phyloP scores from a whole-genome alignment of 1,140 invertebrate species.

The Portunus trituberculatus region DNA sequence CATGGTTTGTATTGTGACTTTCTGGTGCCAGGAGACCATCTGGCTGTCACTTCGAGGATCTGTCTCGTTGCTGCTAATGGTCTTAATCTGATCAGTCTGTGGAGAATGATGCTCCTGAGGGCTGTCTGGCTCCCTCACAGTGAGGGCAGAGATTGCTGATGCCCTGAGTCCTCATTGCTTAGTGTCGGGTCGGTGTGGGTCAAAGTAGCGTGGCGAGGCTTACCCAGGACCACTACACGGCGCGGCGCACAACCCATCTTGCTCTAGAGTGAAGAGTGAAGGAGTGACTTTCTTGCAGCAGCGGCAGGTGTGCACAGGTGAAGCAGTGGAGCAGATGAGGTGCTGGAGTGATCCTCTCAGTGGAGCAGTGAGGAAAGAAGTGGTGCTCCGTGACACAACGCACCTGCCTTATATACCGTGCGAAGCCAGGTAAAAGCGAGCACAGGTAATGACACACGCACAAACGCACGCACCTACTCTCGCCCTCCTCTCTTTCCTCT shows the following conservation, averaged over 20 bases:
- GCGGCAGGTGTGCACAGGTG: not conserved
- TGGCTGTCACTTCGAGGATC: too few relatives aligned
- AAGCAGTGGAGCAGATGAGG: not conserved
- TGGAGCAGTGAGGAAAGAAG: not conserved
- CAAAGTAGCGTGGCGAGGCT: not conserved
- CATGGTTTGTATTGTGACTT: too few relatives aligned
- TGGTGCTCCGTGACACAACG: slow-evolving; percentile 8
- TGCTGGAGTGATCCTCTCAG: not conserved
- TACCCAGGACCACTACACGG: not conserved
- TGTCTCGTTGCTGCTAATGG: too few relatives aligned
- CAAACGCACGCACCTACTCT: not conserved
- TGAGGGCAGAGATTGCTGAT: not conserved
- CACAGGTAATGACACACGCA: not conserved
- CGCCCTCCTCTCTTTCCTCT: not conserved
- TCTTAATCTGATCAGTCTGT: too few relatives aligned
- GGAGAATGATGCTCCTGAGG: too few relatives aligned
- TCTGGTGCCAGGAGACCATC: too few relatives aligned
- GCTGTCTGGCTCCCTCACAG: not conserved
- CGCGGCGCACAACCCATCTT: not conserved
- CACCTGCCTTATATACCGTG: slow-evolving; percentile 7
- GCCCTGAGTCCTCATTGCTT: not conserved
- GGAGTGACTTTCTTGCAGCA: not conserved
- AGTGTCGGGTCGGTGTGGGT: not conserved
- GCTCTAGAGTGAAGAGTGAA: not conserved
- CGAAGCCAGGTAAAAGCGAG: not conserved